Evolutionary conservation across 2,797 vertebrate genomes (phyloP), one percentile per base, ranked within the genome.

Genomic region (Hemitrygon akajei): DNA sequence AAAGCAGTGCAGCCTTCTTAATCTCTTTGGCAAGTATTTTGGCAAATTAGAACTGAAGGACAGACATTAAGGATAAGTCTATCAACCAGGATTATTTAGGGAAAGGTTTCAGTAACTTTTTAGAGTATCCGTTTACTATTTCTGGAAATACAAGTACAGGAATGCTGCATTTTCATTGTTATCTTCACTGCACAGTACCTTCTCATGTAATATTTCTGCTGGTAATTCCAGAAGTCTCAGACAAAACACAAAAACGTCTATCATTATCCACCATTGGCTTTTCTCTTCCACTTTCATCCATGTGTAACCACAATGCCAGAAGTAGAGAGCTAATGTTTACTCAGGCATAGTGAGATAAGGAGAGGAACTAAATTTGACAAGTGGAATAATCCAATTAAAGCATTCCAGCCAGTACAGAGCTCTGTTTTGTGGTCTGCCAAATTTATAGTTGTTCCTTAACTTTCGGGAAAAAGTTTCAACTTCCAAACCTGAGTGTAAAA

Each of bases 361-460:
- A 93, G 25, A 92, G 71, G 22, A 92, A 75, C 37, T 73, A 75
- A 40, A 92, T 75, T 40, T 75, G 91, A 75, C 69, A 56, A 92
- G 91, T 92, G 91, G 91, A 75, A 92, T 75, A 91, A 91, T 91
- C 37, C 40, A 92, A 92, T 92, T 7, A 89, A 66, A 89, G 86
- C 60, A 92, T 18, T 22, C 25, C 37, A 91, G 66, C 87, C 63
- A 40, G 69, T 56, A 63, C 18, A 69, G n/a, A 37, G 34, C 2
- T 92, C 84, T 89, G 30, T 89, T 34, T 20, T 27, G 60, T 87
- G 27, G 16, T 47, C 69, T 75, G 91, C 69, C 37, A 30, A 56
- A 30, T 75, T 69, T 75, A 12, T 56, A 16, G 37, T 34, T 69
- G 14, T 10, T 22, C 82, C n/a, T 18, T 56, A 84, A 30, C 47